Base-by-base conservation (phyloP, 1,140 invertebrate species). In the Euura lappo region DNA sequence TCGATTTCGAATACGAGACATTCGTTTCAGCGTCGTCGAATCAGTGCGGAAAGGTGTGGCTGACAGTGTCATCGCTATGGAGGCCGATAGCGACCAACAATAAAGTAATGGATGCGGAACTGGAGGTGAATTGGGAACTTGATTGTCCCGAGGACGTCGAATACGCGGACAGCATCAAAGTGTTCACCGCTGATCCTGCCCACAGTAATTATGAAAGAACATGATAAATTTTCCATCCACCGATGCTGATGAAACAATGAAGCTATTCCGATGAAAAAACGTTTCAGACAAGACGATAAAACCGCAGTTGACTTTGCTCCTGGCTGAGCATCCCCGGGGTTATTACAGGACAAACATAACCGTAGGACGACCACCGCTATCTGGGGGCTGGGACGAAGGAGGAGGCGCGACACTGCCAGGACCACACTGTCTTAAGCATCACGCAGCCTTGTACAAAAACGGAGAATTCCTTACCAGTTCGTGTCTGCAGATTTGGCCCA, bases 401-500 rank as follows among this genome's bases (percentile, higher is more conserved):
- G 79, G 79, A 3, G 79, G 71, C 0, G 78, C 83, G n/a, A 68
- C 76, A 0, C 73, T 82, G 4, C 80, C 81, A 43, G 86, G 85
- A 43, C 79, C 80, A 7, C 85, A 88, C 75, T 90, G 89, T 75
- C 81, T 90, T 45, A 87, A 88, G n/a, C 89, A 87, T 78, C 88
- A 88, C 78, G 91, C 91, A 44, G 89, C 87, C 13, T 89, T 90
- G 45, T 88, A 90, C 44, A 86, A 86, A 73, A 83, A 89, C 45
- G 85, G 87, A 42, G 76, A 77, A 5, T 78, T 90, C 43, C 78
- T 91, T 6, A 81, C 88, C 70, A 87, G 84, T 28, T 89, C 90
- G 11, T 93, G 92, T 80, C 80, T 93, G 44, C 89, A 88, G 76
- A 90, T 92, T 47, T 88, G 91, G 77, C 92, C 92, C 0, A 90